Base-by-base conservation (phyloP, 2,797 vertebrate genomes). In the Hipposideros larvatus region DNA sequence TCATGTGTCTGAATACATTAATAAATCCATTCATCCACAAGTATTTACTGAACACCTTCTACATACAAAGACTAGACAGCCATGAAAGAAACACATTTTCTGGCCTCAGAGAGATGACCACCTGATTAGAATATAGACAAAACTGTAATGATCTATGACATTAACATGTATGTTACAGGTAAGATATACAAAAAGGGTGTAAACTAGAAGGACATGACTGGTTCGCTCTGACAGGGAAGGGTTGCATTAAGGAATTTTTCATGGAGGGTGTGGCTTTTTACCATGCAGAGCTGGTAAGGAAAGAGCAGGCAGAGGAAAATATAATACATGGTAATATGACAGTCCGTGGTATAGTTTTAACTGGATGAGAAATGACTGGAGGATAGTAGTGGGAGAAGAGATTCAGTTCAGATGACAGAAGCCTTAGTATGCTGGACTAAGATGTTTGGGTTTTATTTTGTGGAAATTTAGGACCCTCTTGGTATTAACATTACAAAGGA, bases 391-490 rank as follows among this genome's bases (percentile, higher is more conserved):
- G 14, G 57, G 34, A 80, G 28, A 70, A 65, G 77, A 80, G 34
- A 53, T 87, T 85, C 19, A 51, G 26, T 16, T 73, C 55, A 80
- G 46, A 73, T 53, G 48, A 55, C 31, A 65, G 70, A 91, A 55
- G 9, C 19, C 41, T 91, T 82, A 24, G 14, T 43, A 31, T 66
- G 21, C 28, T 65, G 41, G 43, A 71, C 28, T 61, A 55, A 85
- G 21, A 82, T 48, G 43, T 68, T 91, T 80, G 59, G 46, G n/a
- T 71, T 82, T 84, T 63, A 68, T 88, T 95, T 89, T 83, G 22
- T 61, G 37, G 7, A 55, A n/a, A 2, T 59, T 85, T 88, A 31
- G 77, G 41, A 28, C 11, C 57, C 22, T 93, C 19, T 75, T 91
- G 74, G 16, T 88, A 78, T 48, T 85, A 31, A n/a, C 7, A 79